phyloP scores from a whole-genome alignment of 1,140 invertebrate genomes.

The Gryon sp. region DNA sequence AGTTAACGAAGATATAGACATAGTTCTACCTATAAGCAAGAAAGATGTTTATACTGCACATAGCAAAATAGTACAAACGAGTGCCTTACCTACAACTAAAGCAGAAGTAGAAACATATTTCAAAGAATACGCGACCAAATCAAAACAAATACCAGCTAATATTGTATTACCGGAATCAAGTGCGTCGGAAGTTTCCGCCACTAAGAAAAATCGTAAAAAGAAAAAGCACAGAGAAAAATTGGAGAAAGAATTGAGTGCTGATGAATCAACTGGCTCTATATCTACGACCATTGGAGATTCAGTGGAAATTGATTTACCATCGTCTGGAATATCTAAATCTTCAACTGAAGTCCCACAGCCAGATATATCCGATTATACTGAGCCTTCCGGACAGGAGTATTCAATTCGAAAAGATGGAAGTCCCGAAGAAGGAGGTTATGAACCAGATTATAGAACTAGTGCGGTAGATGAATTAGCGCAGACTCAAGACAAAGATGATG shows the following conservation, averaged over 20 bases:
- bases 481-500: constrained; percentile 68
- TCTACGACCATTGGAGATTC: constrained; percentile 82
- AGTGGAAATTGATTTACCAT: constrained; percentile 80
- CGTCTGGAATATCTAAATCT: constrained; percentile 74
- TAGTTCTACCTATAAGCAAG: constrained; percentile 67
- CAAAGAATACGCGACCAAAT: constrained; percentile 37
- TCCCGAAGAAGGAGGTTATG: constrained; percentile 79
- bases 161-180: constrained; percentile 72
- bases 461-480: constrained; percentile 79
- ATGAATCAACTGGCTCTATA: constrained; percentile 73
- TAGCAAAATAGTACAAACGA: constrained; percentile 69
- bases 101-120: constrained; percentile 62
- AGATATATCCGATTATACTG: constrained; percentile 77
- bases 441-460: constrained; percentile 81
- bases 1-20: constrained; percentile 72
- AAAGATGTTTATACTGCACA: constrained; percentile 63
- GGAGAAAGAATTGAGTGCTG: constrained; percentile 64
- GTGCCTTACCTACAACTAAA: constrained; percentile 61
- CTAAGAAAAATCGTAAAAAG: constrained; percentile 78
- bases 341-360: constrained; percentile 80
- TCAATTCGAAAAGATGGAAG: constrained; percentile 75
- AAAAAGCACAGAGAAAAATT: constrained; percentile 77
- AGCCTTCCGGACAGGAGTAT: constrained; percentile 74
- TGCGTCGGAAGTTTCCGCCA: constrained; percentile 72
- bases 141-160: constrained; percentile 61